Evolutionary conservation across 2,113 vertebrate genomes (phyloP).

Genomic region (Zonotrichia leucophrys): DNA sequence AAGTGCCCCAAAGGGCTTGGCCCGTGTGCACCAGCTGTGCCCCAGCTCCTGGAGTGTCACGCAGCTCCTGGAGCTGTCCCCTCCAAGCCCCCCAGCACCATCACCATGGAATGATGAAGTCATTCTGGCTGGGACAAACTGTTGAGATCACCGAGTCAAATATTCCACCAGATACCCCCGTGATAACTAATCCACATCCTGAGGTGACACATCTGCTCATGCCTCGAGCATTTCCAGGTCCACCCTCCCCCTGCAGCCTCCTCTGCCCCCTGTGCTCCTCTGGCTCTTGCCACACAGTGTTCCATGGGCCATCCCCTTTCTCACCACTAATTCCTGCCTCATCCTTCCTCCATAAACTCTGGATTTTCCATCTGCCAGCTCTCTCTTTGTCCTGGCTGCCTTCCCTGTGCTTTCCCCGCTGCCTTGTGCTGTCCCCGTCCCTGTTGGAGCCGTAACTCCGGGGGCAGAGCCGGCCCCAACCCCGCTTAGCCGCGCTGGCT

Average conservation of each 20-base stretch:
- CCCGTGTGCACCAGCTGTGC: not conserved
- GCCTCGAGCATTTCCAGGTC: not conserved
- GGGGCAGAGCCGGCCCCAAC: not conserved
- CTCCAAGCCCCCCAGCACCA: not conserved
- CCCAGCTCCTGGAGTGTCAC: not conserved
- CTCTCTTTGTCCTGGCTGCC: not conserved
- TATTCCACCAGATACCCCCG: fast-evolving
- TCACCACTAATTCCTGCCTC: not conserved
- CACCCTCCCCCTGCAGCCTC: not conserved
- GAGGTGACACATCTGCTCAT: not conserved
- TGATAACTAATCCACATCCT: not conserved
- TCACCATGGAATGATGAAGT: not conserved
- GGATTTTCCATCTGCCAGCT: fast-evolving
- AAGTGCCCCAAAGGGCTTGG: fast-evolving
- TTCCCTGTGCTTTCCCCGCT: fast-evolving
- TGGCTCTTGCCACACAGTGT: not conserved
- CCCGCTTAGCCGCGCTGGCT: fast-evolving
- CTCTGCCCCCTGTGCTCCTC: not conserved
- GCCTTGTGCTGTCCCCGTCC: not conserved
- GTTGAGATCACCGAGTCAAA: fast-evolving
- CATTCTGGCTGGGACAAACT: not conserved
- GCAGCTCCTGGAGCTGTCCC: not conserved
- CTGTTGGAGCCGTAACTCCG: not conserved
- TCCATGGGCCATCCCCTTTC: not conserved
- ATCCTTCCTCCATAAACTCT: not conserved